These are phyloP conservation scores for Cephus rjabovi DNA, from an alignment of 2,888 invertebrate genomes.

Conservation along the genomic window DNA sequence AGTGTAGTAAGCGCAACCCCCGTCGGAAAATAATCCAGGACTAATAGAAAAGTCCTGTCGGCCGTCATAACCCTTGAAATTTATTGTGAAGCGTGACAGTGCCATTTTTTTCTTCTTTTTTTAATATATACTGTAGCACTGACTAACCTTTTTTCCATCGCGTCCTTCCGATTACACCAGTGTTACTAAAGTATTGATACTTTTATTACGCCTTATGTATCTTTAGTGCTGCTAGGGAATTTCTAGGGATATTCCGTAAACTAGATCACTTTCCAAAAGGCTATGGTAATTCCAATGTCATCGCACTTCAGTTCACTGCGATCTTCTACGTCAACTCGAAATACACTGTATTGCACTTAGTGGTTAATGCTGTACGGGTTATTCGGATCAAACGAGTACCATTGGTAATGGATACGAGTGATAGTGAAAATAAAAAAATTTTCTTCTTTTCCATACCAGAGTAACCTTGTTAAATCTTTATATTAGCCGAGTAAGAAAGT, in stretches of 20 bases:
- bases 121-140: not conserved
- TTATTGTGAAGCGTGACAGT: conserved; percentile 54
- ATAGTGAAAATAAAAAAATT: not conserved
- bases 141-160: too few species aligned
- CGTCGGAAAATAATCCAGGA: not conserved
- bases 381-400: not conserved
- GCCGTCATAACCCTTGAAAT: conserved; percentile 50
- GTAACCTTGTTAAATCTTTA: not conserved
- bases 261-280: not conserved
- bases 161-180: too few species aligned
- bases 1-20: not conserved
- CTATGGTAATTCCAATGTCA: not conserved
- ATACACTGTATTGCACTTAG: not conserved
- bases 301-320: not conserved
- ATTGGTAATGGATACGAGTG: not conserved
- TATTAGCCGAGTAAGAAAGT: not conserved
- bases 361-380: not conserved
- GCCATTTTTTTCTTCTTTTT: not conserved
- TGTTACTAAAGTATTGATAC: too few species aligned
- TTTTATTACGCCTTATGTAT: not conserved
- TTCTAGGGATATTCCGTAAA: not conserved
- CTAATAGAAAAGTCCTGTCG: conserved; percentile 64
- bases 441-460: too few species aligned
- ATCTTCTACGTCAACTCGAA: not conserved
- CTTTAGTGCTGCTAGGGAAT: not conserved